Conservation (phyloP, 2,888 invertebrate genomes). For the Callimorpha dominula region DNA sequence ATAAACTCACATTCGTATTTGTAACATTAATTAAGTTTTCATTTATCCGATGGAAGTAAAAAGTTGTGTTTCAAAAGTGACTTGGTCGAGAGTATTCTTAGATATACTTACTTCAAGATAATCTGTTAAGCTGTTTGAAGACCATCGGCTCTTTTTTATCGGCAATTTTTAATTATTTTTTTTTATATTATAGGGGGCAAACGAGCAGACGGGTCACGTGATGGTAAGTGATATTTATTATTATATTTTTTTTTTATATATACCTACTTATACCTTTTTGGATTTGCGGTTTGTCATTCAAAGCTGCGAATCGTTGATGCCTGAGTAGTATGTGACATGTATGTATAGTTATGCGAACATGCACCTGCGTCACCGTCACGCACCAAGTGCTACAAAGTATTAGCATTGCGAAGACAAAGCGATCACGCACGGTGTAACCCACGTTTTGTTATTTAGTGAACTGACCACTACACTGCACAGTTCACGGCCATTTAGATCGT, state of each 20-base stretch:
- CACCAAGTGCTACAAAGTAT: conserved; percentile 28
- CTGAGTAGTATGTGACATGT: conserved; percentile 28
- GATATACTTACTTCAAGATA: too few species aligned
- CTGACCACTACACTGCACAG: conserved; percentile 12
- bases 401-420: conserved; percentile 33
- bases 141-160: too few species aligned
- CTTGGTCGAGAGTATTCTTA: too few species aligned
- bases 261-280: too few species aligned
- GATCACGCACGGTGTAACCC: conserved; percentile 25
- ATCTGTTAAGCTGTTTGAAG: too few species aligned
- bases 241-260: too few species aligned
- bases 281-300: background rate
- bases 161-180: too few species aligned
- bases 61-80: too few species aligned
- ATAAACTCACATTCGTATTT: background rate
- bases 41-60: background rate
- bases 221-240: too few species aligned
- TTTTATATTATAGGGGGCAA: too few species aligned
- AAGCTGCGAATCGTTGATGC: background rate
- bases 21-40: background rate
- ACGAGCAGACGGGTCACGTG: too few species aligned
- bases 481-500: conserved; percentile 6
- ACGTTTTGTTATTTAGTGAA: conserved; percentile 20
- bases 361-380: conserved; percentile 53
- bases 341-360: conserved; percentile 22